These are phyloP conservation scores for Strigops habroptila DNA, from an alignment of 2,113 vertebrate genomes.

Conservation along the genomic window DNA sequence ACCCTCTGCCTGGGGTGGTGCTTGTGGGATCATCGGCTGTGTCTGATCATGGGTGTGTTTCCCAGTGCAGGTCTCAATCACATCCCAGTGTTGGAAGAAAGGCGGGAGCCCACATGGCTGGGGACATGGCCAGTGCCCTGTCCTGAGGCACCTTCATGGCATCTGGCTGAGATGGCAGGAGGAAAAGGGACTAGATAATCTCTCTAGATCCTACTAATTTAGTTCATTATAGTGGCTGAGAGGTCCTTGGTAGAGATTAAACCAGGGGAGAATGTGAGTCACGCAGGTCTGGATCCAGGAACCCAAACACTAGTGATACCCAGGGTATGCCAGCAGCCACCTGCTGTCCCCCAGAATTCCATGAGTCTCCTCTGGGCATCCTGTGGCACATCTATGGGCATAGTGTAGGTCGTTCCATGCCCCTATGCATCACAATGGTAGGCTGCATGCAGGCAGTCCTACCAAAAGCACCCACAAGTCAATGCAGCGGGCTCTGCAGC, in stretches of 20 bases:
- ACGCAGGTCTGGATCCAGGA: not conserved
- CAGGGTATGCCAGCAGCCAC: not conserved
- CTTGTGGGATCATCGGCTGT: fast-evolving
- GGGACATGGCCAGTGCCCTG: fast-evolving
- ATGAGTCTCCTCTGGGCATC: not conserved
- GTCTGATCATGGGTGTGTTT: not conserved
- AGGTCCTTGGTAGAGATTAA: not conserved
- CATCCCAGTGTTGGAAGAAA: not conserved
- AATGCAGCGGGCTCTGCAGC: fast-evolving
- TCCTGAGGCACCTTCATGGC: not conserved
- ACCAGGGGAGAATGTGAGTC: not conserved
- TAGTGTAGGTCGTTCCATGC: not conserved
- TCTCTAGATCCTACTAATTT: not conserved
- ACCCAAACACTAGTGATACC: not conserved
- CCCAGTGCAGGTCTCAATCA: not conserved
- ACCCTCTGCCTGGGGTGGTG: not conserved
- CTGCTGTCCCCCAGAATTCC: fast-evolving
- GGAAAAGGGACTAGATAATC: not conserved
- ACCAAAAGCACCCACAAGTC: not conserved
- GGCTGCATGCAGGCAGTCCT: not conserved
- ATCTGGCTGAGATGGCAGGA: not conserved
- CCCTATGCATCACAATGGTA: fast-evolving
- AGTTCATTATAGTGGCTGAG: not conserved
- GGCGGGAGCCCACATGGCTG: fast-evolving
- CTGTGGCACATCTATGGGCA: not conserved